Base-by-base conservation (phyloP, 1,140 invertebrate species). In the Alviniconcha marisindica region DNA sequence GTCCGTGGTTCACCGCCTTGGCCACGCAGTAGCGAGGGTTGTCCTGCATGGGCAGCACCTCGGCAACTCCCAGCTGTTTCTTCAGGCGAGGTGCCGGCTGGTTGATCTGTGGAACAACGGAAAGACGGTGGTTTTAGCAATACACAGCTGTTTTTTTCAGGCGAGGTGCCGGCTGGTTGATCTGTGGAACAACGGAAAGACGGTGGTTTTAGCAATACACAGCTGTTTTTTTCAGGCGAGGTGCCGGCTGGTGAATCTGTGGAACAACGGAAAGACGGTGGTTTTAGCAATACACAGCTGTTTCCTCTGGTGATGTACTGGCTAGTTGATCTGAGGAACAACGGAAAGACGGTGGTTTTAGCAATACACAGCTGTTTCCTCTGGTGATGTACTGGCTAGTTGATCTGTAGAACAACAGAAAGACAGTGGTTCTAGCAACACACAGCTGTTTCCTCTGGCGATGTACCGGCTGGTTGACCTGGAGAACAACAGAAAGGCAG, bases 21-120 rank as follows among this genome's bases (percentile, higher is more conserved):
- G 91, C 90, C 2, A 93, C 88, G 21, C 91, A 89, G 80, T 91
- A 92, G 33, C 89, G 84, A 31, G 90, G 90, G 71, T 93, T 89
- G 48, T 91, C 89, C 10, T 83, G 71, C 91, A 93, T 91, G 15
- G 88, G 87, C 33, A 91, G 79, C n/a, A 93, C 89, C 31, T 90
- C 85, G 21, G 71, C 83, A 1, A 93, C 87, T 7, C 91, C 91
- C 12, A 87, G 77, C 28, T 84, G 83, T 38, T 88, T 90, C 76
- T 91, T 91, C n/a, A 89, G 54, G 80, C 90, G 91, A 2, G 91
- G 88, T 31, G 85, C 87, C 4, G 88, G 87, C 60, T 89, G 86
- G 84, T 92, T 92, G 36, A 92, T 85, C 78, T 80, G 60, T 10
- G n/a, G 24, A 54, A 31, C 24, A 3, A 76, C 1, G 24, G 18